Conservation (phyloP, 2,888 invertebrate species). For the Leucania comma region DNA sequence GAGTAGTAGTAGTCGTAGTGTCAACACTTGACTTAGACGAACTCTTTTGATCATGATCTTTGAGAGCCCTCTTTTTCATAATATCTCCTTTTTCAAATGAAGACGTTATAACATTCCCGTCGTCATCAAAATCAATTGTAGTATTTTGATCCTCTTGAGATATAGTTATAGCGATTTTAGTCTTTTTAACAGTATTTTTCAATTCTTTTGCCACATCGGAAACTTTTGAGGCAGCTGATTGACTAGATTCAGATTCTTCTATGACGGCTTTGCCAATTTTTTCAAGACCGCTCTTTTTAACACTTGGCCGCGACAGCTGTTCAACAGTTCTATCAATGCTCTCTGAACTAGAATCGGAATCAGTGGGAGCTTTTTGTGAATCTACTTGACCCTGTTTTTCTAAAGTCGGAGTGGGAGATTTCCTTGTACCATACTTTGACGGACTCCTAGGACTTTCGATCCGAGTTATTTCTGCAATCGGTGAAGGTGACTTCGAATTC, state of each 20-base stretch:
- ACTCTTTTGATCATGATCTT: slow-evolving; percentile 87
- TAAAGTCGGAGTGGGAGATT: slow-evolving; percentile 91
- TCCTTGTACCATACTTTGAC: slow-evolving; percentile 82
- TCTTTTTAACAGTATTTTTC: slow-evolving; percentile 88
- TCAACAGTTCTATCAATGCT: slow-evolving; percentile 89
- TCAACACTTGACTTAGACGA: slow-evolving; percentile 92
- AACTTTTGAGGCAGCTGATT: slow-evolving; percentile 89
- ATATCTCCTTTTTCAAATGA: slow-evolving; percentile 84
- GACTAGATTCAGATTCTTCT: slow-evolving; percentile 91
- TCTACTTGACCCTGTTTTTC: slow-evolving; percentile 92
- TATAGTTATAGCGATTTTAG: slow-evolving; percentile 89
- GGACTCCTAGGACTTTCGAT: slow-evolving; percentile 88
- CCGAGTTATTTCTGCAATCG: slow-evolving; percentile 82
- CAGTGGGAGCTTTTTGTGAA: slow-evolving; percentile 90
- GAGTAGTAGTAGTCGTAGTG: slow-evolving; percentile 87
- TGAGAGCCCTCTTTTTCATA: slow-evolving; percentile 84
- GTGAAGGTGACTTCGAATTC: slow-evolving; percentile 85
- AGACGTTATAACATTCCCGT: slow-evolving; percentile 88
- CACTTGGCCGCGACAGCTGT: slow-evolving; percentile 84
- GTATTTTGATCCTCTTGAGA: slow-evolving; percentile 90
- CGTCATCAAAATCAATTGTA: slow-evolving; percentile 89
- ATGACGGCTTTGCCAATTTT: slow-evolving; percentile 87
- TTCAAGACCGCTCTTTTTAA: slow-evolving; percentile 85
- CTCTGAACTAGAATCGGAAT: slow-evolving; percentile 91
- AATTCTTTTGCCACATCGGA: slow-evolving; percentile 86